Evolutionary conservation across 2,113 vertebrate genomes (phyloP).

Genomic region (Erinaceus europaeus): DNA sequence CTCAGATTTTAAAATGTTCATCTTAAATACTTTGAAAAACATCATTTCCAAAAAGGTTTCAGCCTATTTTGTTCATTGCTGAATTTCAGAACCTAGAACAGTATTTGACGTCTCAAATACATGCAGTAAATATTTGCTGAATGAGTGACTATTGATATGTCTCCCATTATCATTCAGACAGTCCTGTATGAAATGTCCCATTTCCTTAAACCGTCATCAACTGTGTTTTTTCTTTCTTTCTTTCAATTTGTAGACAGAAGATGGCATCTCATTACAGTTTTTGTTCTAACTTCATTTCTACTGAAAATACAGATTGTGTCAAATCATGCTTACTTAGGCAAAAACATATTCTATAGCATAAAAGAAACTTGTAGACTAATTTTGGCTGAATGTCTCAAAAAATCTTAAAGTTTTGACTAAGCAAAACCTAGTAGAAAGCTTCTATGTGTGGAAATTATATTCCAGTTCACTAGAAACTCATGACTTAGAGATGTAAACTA

Average conservation of each 20-base stretch:
- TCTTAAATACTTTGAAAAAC: no score
- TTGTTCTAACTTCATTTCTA: slow-evolving; percentile 26
- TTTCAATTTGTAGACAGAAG: slow-evolving; percentile 11
- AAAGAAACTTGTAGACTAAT: slow-evolving; percentile 10
- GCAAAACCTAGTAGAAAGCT: slow-evolving; percentile 6
- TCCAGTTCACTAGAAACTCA: neutral
- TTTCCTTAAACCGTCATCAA: slow-evolving; percentile 22
- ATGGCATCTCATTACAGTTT: slow-evolving; percentile 25
- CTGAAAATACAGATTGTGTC: neutral
- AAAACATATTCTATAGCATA: slow-evolving; percentile 31
- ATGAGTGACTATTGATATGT: neutral
- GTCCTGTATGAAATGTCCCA: neutral
- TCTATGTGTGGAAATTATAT: slow-evolving; percentile 16
- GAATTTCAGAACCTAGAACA: neutral
- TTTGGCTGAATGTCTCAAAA: slow-evolving; percentile 30
- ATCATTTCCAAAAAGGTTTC: slow-evolving; percentile 15
- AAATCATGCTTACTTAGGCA: slow-evolving; percentile 36
- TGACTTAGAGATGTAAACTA: neutral
- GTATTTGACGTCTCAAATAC: neutral
- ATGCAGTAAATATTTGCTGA: slow-evolving; percentile 23
- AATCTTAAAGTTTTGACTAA: slow-evolving; percentile 45
- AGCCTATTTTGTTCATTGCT: slow-evolving; percentile 8
- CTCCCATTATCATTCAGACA: slow-evolving; percentile 17
- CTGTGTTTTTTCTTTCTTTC: neutral
- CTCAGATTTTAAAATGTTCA: no score